Base-by-base conservation (phyloP, 2,888 invertebrate genomes). In the Unio pictorum region DNA sequence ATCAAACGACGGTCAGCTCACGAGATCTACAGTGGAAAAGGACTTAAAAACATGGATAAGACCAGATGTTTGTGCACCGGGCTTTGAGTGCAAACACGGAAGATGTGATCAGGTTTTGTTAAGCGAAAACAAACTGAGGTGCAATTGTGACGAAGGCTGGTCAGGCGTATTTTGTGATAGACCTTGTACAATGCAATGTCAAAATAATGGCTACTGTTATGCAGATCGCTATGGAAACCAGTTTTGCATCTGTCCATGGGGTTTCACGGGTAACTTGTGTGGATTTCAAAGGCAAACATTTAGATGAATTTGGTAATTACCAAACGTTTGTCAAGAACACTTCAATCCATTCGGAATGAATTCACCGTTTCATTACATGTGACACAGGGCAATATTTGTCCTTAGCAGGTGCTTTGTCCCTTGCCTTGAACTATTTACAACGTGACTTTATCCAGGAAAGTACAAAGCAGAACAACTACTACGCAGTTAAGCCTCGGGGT, bases 1-100 rank as follows among this genome's bases (percentile, higher is more conserved):
- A 45, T 45, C 11, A 15, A 45, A 45, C 45, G 45, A 45, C 15
- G 45, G 45, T 45, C 45, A 45, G 45, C 45, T 45, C 45, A 45
- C 45, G 45, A 15, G 3, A 45, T 45, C 45, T 11, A 45, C 45
- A 45, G 45, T 45, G 15, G 45, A 45, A 2, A 45, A 45, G 45
- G 72, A 72, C n/a, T 66, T 75, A 11, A 75, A 77, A 63, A 77
- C 64, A 18, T 72, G 68, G 60, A 72, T 75, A 11, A 66, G 71
- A 28, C 77, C 77, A 11, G 77, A 75, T 30, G 55, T 75, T 2
- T 77, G 77, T 67, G 77, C 75, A 6, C 77, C 77, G 0, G 75
- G 75, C 11, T 77, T 77, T 55, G 68, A 77, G 68, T 77, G 77
- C 66, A 75, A 75, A 55, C 77, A 77, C 61, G 77, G 77, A 54